Conservation (phyloP, 2,113 vertebrate genomes). For the Macaca nemestrina region DNA sequence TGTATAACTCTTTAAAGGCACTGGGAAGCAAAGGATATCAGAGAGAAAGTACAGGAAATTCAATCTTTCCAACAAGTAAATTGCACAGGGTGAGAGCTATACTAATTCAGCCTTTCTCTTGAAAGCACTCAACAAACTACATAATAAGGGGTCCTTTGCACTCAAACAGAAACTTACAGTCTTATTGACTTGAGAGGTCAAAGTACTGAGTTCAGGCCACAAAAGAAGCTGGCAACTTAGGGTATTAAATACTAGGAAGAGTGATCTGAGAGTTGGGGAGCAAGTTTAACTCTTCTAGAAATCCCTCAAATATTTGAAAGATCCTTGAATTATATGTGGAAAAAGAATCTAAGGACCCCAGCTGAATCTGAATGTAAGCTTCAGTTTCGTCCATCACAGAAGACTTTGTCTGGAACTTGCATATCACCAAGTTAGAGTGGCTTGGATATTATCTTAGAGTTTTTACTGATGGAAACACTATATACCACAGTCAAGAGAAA, state of each 20-base stretch:
- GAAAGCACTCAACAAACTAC: not conserved
- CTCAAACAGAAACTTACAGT: not conserved
- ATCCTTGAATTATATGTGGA: not conserved
- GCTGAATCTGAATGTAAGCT: not conserved
- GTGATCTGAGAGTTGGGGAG: not conserved
- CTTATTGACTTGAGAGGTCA: not conserved
- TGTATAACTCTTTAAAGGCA: not conserved
- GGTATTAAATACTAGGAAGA: not conserved
- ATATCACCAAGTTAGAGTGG: not conserved
- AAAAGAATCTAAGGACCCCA: not conserved
- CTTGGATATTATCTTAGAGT: not conserved
- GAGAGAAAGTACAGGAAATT: not conserved
- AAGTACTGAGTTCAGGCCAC: not conserved
- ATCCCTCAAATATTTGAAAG: not conserved
- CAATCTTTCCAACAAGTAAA: not conserved
- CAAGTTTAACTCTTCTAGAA: not conserved
- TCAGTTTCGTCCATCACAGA: not conserved
- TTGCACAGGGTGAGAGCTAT: not conserved
- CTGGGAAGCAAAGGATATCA: not conserved
- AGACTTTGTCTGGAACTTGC: not conserved
- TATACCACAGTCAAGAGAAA: not conserved
- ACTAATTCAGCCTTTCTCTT: not conserved
- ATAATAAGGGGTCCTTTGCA: not conserved
- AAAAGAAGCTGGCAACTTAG: not conserved
- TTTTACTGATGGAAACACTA: not conserved